Conservation (phyloP, 2,888 invertebrate species). For the Hofmannophila pseudospretella region DNA sequence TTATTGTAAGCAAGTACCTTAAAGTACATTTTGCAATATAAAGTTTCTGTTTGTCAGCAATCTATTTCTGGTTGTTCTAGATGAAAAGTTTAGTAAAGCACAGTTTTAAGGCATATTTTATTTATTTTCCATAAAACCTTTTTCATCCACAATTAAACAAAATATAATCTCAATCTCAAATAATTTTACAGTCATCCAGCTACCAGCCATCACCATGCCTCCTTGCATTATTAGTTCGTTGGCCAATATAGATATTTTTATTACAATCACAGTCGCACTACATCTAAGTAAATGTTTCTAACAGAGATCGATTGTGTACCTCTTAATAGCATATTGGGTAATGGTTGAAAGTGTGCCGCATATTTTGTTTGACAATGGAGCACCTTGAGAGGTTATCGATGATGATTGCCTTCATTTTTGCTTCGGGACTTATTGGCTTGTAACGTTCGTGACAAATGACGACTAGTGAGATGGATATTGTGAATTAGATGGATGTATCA, state of each 20-base stretch:
- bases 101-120: no score
- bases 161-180: no score
- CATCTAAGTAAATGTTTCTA: conserved; percentile 54
- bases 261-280: conserved; percentile 42
- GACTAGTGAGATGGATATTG: background rate
- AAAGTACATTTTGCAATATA: no score
- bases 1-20: no score
- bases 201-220: no score
- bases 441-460: conserved; percentile 1
- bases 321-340: conserved; percentile 57
- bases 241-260: conserved; percentile 22
- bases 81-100: no score
- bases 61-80: no score
- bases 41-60: no score
- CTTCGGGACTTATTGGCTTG: conserved; percentile 1
- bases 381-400: conserved; percentile 5
- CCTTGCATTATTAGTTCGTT: no score
- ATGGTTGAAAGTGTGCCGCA: conserved; percentile 44
- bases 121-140: no score
- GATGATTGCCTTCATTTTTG: conserved; percentile 6
- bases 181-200: no score
- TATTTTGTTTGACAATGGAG: conserved; percentile 23
- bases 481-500: background rate
- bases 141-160: no score
- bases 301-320: conserved; percentile 51